phyloP scores from a whole-genome alignment of 2,888 invertebrate species.

The Margaritifera margaritifera region DNA sequence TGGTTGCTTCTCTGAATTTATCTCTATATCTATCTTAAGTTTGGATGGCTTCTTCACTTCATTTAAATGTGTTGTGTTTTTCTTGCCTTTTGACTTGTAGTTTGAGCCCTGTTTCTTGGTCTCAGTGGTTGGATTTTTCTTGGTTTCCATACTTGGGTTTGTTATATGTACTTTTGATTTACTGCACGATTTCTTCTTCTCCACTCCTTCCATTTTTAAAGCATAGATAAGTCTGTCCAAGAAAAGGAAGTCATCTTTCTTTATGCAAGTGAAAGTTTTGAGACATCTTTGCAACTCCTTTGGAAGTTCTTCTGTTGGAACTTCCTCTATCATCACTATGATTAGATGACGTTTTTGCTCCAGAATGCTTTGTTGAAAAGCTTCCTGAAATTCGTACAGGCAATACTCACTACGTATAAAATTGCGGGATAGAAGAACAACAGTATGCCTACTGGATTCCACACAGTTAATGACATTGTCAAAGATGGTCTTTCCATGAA shows the following conservation, averaged over 20 bases:
- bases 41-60: too few species aligned
- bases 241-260: constrained; percentile 44
- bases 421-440: constrained; percentile 90
- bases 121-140: too few species aligned
- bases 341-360: constrained; percentile 85
- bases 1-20: too few species aligned
- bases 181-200: constrained; percentile 8
- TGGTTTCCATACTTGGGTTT: too few species aligned
- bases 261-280: constrained; percentile 49
- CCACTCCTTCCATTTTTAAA: constrained; percentile 9
- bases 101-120: too few species aligned
- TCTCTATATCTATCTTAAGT: too few species aligned
- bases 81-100: too few species aligned
- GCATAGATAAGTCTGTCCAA: constrained; percentile 43
- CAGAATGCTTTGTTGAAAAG: constrained; percentile 85
- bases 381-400: constrained; percentile 90
- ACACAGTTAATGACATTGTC: constrained; percentile 92
- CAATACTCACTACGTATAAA: constrained; percentile 94
- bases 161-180: constrained; percentile 5
- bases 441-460: constrained; percentile 88
- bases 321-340: constrained; percentile 87
- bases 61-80: too few species aligned
- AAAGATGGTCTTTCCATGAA: constrained; percentile 76
- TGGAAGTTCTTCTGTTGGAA: constrained; percentile 81
- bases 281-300: constrained; percentile 46